Evolutionary conservation across 1,140 invertebrate genomes (phyloP).

Genomic region (Trypoxylus dichotomus): DNA sequence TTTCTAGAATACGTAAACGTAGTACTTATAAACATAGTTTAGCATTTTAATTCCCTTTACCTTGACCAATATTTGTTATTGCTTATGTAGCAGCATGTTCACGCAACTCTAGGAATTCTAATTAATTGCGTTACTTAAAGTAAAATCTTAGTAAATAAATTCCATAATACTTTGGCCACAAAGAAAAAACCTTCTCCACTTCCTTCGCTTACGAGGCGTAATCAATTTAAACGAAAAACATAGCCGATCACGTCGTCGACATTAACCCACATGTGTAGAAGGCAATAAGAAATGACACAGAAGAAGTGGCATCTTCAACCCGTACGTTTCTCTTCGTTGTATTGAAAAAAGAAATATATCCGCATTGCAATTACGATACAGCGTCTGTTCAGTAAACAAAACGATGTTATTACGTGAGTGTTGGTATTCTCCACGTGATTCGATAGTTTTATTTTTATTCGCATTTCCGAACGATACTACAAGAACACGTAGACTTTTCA

Average conservation of each 20-base stretch:
- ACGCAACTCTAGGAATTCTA: no score
- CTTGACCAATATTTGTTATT: no score
- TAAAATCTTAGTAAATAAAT: no score
- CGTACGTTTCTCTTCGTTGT: background rate
- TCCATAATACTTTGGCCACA: no score
- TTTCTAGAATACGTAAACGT: no score
- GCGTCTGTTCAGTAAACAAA: background rate
- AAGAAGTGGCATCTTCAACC: background rate
- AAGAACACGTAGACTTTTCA: no score
- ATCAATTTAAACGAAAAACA: background rate
- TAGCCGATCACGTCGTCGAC: background rate
- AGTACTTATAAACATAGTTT: no score
- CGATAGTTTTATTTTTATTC: background rate
- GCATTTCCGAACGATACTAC: background rate
- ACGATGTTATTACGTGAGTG: background rate
- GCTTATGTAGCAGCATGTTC: no score
- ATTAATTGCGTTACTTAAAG: no score
- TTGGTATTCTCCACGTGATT: background rate
- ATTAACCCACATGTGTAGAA: constrained; percentile 12
- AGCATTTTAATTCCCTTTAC: no score
- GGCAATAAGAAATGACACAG: background rate
- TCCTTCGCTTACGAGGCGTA: background rate
- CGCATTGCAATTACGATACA: background rate
- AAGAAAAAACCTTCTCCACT: no score
- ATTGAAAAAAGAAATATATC: background rate